Base-by-base conservation (phyloP, 2,797 vertebrate species). In the Heterohyrax brucei region DNA sequence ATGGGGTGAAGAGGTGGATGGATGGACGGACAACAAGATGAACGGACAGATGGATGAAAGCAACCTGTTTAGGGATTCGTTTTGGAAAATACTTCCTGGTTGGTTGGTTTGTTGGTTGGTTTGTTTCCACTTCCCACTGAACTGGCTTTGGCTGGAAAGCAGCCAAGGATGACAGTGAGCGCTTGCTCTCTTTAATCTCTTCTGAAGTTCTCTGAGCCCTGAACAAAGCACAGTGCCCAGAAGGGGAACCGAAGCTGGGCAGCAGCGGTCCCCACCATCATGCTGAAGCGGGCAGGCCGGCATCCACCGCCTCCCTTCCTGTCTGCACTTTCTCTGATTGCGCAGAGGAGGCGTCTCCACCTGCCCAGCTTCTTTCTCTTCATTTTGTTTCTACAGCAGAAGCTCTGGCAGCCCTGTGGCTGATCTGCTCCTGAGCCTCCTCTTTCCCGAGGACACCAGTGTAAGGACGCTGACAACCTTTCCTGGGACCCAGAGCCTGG, bases 181-280 rank as follows among this genome's bases (percentile, higher is more conserved):
- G 19, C 39, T 8, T 16, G 9, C 82, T 46, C 80, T 33, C 88
- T 94, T 61, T 39, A 4, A 24, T 16, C 68, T 6, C n/a, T 14
- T 61, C 66, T 0, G 48, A 44, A 39, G n/a, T 56, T 44, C 1
- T 68, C 61, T 50, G 33, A 85, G 46, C 93, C 3, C 2, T 16
- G 33, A 78, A 66, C 24, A 13, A 3, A n/a, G 46, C 4, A 0
- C 62, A 2, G 78, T 16, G n/a, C 48, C 26, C 28, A 8, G 81
- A 4, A 3, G 18, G 14, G 76, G n/a, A 26, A 5, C 0, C 0
- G 0, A 0, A 7, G 61, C 78, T 0, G 12, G 50, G 14, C 2
- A 33, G 4, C 2, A 0, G 39, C 33, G 1, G 24, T 19, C 33
- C 75, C 91, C 28, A 4, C 12, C 48, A 50, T 94, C 5, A 10